A percentile compares a stretch with the other conserved stretches of the same genome.
Conservation (phyloP, 2,888 invertebrate genomes). For the Catocala sponsa region DNA sequence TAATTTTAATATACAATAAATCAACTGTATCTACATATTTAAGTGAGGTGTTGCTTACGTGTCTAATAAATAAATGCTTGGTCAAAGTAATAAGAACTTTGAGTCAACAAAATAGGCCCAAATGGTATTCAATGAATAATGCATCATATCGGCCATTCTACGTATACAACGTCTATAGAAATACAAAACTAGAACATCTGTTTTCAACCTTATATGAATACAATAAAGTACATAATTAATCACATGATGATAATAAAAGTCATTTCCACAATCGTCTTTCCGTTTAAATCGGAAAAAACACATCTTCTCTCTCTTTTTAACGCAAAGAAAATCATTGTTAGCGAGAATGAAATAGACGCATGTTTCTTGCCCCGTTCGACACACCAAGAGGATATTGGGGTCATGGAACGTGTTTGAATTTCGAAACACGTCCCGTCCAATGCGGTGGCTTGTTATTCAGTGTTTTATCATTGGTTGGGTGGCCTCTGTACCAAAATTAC, state of each 20-base stretch:
- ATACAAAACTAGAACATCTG: slow-evolving; percentile 20
- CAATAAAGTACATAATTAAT: slow-evolving; percentile 57
- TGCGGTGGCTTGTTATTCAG: slow-evolving; percentile 75
- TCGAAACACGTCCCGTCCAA: slow-evolving; percentile 84
- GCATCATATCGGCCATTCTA: slow-evolving; percentile 70
- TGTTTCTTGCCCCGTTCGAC: slow-evolving; percentile 57
- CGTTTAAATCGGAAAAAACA: slow-evolving; percentile 60
- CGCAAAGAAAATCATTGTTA: slow-evolving; percentile 50
- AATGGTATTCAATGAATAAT: slow-evolving; percentile 57
- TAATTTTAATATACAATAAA: background rate
- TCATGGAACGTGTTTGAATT: slow-evolving; percentile 87
- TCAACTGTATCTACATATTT: slow-evolving; percentile 24
- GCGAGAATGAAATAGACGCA: slow-evolving; percentile 68
- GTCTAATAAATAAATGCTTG: slow-evolving; percentile 36
- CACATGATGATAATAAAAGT: slow-evolving; percentile 58
- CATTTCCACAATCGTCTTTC: slow-evolving; percentile 63
- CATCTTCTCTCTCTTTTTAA: slow-evolving; percentile 63
- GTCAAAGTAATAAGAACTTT: slow-evolving; percentile 36
- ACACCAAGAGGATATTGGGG: slow-evolving; percentile 75
- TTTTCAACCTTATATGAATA: slow-evolving; percentile 30
- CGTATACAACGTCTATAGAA: slow-evolving; percentile 52
- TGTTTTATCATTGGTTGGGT: slow-evolving; percentile 77
- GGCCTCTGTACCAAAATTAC: slow-evolving; percentile 66
- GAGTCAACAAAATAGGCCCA: slow-evolving; percentile 58
- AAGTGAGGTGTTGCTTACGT: slow-evolving; percentile 14